Evolutionary conservation across 2,113 vertebrate species (phyloP), one percentile per base, ranked within the genome.

Genomic region (Vulpes lagopus): DNA sequence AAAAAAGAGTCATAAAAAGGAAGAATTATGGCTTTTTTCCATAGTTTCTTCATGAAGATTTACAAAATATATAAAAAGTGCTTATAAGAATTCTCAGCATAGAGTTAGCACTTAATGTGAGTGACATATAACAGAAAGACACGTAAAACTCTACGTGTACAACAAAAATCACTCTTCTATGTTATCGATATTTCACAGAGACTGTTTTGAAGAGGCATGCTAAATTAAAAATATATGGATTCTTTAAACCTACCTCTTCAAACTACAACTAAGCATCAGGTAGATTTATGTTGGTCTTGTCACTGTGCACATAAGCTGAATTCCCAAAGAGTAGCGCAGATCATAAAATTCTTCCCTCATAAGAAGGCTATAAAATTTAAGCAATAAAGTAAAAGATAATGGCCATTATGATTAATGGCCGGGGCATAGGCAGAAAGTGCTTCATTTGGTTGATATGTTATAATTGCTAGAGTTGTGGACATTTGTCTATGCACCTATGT

Each of bases 211-310:
- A 82, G 55, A 92, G 43, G 43, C 0, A 60, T 57, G 32, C 16
- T 95, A 73, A 89, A 81, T 83, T 87, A 53, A 90, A 93, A 76
- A 76, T 65, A 74, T 76, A 51, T 35, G 17, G 43, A 78, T 78
- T 78, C 74, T 82, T 81, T 91, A 74, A 91, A 74, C 0, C 3
- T 12, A 76, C 11, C 19, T 76, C 8, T 90, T 71, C 43, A 92
- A 69, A 86, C 11, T 8, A 69, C 14, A 74, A 23, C 49, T 23
- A 88, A 83, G 1, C 17, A 84, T 64, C 19, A 60, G 7, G 12
- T 23, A 49, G 53, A 74, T 91, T 85, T 86, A 67, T 79, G 23
- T 62, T 79, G 12, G 4, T 76, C 19, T 95, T 84, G 20, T 84
- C 60, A 71, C 11, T 38, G 25, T 78, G 30, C 15, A 80, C 9